These are phyloP conservation scores for Papilio glaucus DNA, from an alignment of 1,140 invertebrate genomes.

Conservation along the genomic window DNA sequence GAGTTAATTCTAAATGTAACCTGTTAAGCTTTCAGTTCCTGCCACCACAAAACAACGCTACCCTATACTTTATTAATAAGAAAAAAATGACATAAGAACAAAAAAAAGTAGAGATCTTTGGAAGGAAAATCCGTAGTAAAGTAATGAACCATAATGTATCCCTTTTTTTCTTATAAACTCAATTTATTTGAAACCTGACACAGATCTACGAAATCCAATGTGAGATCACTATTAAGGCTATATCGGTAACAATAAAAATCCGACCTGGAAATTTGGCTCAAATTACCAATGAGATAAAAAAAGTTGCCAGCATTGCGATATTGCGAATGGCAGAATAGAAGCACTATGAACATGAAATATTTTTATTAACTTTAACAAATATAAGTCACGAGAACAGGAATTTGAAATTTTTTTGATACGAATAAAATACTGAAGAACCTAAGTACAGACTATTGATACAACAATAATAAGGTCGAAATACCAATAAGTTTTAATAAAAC, in stretches of 20 bases:
- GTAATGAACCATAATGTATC: background rate
- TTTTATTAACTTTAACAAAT: background rate
- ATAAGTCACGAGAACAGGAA: background rate
- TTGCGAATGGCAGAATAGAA: background rate
- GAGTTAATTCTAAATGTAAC: too few relatives aligned
- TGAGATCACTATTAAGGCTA: constrained; percentile 4
- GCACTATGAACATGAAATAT: background rate
- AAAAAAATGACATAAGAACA: background rate
- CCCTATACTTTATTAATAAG: too few relatives aligned
- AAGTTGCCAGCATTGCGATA: background rate
- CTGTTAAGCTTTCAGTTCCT: too few relatives aligned
- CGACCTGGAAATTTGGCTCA: constrained; percentile 17
- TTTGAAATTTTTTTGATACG: background rate
- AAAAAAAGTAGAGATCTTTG: background rate
- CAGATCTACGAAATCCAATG: constrained; percentile 5
- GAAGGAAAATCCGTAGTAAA: background rate
- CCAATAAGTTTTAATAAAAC: background rate
- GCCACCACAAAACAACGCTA: too few relatives aligned
- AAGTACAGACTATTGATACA: too few relatives aligned
- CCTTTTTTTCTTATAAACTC: background rate
- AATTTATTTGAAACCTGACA: background rate
- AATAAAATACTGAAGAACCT: too few relatives aligned
- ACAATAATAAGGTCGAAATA: too few relatives aligned
- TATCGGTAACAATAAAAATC: constrained; percentile 13
- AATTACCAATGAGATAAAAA: background rate